A percentile compares a stretch with the other conserved stretches of the same genome.
Conservation (phyloP, 2,888 invertebrate genomes). For the Heliconius erato region DNA sequence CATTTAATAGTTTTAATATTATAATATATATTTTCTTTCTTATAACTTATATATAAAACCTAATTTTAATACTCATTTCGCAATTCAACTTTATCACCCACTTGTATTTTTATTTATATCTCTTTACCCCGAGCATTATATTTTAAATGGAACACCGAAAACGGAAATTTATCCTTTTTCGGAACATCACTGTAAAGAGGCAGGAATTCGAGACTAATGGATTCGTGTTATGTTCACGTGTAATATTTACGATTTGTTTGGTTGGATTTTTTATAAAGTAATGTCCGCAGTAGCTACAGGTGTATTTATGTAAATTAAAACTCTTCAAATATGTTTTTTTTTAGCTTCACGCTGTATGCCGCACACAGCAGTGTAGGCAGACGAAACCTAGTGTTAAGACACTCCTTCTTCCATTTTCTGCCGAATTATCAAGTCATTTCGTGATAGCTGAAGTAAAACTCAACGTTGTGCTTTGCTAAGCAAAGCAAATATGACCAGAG, state of each 20-base stretch:
- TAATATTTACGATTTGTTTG: slow-evolving; percentile 36
- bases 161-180: slow-evolving; percentile 39
- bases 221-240: slow-evolving; percentile 22
- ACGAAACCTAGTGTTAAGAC: too few relatives aligned
- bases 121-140: slow-evolving; percentile 31
- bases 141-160: slow-evolving; percentile 40
- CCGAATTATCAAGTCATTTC: background rate
- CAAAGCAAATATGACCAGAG: too few relatives aligned
- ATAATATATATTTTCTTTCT: background rate
- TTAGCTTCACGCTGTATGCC: too few relatives aligned
- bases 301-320: background rate
- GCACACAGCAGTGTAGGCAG: too few relatives aligned
- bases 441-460: background rate
- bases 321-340: too few relatives aligned
- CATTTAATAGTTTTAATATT: too few relatives aligned
- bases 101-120: slow-evolving; percentile 21
- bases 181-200: slow-evolving; percentile 22
- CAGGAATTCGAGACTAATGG: slow-evolving; percentile 31
- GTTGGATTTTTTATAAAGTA: background rate
- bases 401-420: background rate
- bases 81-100: slow-evolving; percentile 18
- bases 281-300: background rate
- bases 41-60: background rate
- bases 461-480: too few relatives aligned
- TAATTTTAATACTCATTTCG: background rate